phyloP scores from a whole-genome alignment of 2,797 vertebrate genomes.

The Malurus splendens region DNA sequence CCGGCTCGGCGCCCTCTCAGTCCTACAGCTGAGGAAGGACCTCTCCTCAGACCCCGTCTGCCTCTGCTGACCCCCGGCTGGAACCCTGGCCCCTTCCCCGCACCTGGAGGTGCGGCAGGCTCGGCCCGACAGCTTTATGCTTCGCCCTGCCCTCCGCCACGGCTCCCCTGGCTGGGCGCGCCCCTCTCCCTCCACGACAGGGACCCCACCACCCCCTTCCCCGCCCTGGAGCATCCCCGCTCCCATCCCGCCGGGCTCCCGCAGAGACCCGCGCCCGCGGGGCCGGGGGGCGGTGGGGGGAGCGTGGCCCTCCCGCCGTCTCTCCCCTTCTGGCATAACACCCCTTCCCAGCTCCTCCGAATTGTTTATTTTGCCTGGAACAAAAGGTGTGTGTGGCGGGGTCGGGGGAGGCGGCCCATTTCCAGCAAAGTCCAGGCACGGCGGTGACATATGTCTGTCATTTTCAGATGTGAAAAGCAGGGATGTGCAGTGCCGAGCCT shows the following conservation, averaged over 20 bases:
- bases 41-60: background rate
- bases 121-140: background rate
- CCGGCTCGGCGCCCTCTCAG: background rate
- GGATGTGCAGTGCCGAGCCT: background rate
- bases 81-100: background rate
- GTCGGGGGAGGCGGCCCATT: background rate
- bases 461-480: background rate
- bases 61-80: background rate
- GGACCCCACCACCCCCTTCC: background rate
- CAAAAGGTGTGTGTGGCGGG: constrained; percentile 17
- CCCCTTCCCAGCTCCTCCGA: background rate
- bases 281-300: too few species aligned
- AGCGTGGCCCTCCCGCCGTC: background rate
- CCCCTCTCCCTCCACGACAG: background rate
- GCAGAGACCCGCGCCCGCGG: background rate
- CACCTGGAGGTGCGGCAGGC: background rate
- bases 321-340: background rate
- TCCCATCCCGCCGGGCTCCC: background rate
- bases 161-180: background rate
- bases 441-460: background rate
- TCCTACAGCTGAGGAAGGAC: background rate
- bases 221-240: background rate
- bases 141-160: background rate
- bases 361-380: constrained; percentile 24
- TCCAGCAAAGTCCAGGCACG: background rate